Evolutionary conservation across 2,113 vertebrate species (phyloP).

Genomic region (Zapus hudsonius): DNA sequence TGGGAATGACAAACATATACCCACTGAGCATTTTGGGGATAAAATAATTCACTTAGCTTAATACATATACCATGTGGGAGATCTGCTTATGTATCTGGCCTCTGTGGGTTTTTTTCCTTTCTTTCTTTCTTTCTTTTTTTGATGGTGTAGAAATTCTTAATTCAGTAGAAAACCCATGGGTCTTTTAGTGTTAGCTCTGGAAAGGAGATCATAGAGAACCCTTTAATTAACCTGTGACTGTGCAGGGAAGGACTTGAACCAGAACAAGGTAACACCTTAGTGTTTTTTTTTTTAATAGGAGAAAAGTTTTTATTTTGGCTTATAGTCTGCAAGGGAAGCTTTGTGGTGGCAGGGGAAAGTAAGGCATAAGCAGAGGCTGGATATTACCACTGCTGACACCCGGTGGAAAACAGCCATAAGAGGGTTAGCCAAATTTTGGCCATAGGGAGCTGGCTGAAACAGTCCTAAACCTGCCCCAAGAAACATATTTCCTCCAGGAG

Average conservation of each 20-base stretch:
- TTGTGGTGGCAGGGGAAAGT: too few relatives aligned
- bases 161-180: constrained; percentile 18
- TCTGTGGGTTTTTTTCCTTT: not conserved
- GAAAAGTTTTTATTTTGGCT: too few relatives aligned
- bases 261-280: not conserved
- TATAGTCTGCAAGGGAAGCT: too few relatives aligned
- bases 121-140: too few relatives aligned
- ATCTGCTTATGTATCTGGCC: constrained; percentile 30
- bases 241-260: not conserved
- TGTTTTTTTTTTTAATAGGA: not conserved
- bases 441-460: too few relatives aligned
- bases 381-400: too few relatives aligned
- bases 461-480: too few relatives aligned
- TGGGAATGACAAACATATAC: not conserved
- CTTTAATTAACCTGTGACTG: not conserved
- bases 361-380: too few relatives aligned
- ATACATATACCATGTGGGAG: constrained; percentile 41
- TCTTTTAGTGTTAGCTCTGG: not conserved
- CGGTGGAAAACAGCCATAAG: too few relatives aligned
- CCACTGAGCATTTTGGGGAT: constrained; percentile 20
- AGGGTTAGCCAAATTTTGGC: too few relatives aligned
- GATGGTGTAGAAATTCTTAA: constrained; percentile 24
- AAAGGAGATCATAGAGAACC: not conserved
- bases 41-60: constrained; percentile 24
- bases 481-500: too few relatives aligned